These are phyloP conservation scores for Cheumatopsyche charites DNA, from an alignment of 1,140 invertebrate genomes.

Conservation along the genomic window DNA sequence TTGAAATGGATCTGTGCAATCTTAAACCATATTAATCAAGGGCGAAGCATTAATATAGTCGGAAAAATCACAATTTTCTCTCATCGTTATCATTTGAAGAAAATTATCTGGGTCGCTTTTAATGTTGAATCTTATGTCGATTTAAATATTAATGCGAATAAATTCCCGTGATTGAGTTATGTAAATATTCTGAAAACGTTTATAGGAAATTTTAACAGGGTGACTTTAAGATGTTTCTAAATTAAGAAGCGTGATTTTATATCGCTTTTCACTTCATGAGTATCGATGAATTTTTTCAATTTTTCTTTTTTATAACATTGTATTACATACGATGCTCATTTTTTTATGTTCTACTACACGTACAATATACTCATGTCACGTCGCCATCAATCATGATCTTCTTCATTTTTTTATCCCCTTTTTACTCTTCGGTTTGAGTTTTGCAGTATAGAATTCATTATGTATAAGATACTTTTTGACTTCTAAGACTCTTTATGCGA, in stretches of 20 bases:
- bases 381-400: conserved; percentile 20
- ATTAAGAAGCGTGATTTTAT: not conserved
- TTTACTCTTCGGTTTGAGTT: not conserved
- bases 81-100: too few species aligned
- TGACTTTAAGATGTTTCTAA: not conserved
- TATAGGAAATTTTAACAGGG: too few species aligned
- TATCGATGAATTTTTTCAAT: not conserved
- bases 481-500: not conserved
- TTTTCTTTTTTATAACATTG: not conserved
- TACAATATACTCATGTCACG: conserved; percentile 23
- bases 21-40: too few species aligned
- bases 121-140: too few species aligned
- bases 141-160: too few species aligned
- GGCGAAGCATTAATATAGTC: too few species aligned
- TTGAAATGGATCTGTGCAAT: too few species aligned
- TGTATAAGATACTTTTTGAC: conserved; percentile 1
- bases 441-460: conserved; percentile 18
- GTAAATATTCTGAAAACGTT: too few species aligned
- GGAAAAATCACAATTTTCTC: too few species aligned
- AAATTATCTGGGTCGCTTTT: too few species aligned
- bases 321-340: not conserved
- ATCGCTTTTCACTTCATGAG: not conserved
- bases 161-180: too few species aligned
- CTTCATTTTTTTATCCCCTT: not conserved
- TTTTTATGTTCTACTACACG: not conserved